Evolutionary conservation across 2,113 vertebrate genomes (phyloP).

Genomic region (Alligator mississippiensis): DNA sequence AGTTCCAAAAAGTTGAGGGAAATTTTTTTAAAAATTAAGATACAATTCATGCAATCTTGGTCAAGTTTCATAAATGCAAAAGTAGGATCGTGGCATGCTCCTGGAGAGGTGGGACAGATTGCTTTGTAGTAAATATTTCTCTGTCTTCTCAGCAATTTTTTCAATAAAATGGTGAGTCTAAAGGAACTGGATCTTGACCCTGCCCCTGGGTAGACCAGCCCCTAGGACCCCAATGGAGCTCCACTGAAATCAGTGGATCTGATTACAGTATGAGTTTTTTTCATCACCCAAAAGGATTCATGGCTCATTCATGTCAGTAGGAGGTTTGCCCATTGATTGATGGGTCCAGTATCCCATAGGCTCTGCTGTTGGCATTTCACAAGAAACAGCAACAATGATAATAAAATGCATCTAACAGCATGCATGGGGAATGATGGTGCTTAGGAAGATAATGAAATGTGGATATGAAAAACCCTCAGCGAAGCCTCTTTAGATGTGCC

Average conservation of each 20-base stretch:
- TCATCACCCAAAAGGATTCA: constrained; percentile 51
- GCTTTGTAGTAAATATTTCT: background rate
- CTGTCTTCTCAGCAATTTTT: background rate
- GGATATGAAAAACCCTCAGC: constrained; percentile 67
- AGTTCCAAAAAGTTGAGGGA: background rate
- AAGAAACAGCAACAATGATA: constrained; percentile 39
- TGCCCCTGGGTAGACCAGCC: no score
- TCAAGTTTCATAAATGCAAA: background rate
- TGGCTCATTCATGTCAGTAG: background rate
- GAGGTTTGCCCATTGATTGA: background rate
- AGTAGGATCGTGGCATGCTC: no score
- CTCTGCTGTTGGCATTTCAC: constrained; percentile 28
- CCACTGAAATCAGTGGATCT: background rate
- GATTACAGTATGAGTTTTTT: constrained; percentile 18
- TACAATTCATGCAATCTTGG: background rate
- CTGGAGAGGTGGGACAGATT: no score
- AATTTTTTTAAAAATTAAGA: background rate
- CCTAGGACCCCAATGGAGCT: no score
- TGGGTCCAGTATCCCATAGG: background rate
- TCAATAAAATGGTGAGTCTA: background rate
- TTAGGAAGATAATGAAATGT: constrained; percentile 78
- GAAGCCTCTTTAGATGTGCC: constrained; percentile 72
- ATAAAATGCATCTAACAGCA: background rate
- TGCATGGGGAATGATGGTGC: constrained; percentile 4
- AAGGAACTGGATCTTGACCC: background rate